Evolutionary conservation across 2,888 invertebrate species (phyloP), one percentile per base, ranked within the genome.

Genomic region (Nematopogon swammerdamellus): DNA sequence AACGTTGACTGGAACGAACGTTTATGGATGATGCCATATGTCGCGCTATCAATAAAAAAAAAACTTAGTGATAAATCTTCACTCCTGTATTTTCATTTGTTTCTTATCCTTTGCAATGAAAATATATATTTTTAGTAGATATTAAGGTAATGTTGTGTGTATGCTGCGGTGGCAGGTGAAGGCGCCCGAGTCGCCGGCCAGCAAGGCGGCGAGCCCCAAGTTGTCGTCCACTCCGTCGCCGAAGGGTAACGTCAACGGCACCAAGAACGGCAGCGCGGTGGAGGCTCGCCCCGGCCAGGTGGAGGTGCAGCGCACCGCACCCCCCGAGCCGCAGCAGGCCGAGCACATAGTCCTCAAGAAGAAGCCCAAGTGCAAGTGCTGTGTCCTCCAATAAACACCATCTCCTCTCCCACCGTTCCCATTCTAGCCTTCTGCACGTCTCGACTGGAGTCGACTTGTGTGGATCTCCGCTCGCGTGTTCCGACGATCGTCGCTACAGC

Each of bases 341-440:
- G 95, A 95, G 73, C 93, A 91, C 73, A 92, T 95, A 65, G 90
- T 91, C 68, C 86, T 95, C 68, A 94, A 95, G 84, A 95, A 95
- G 85, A 95, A 94, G 82, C 92, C 91, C 76, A 94, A 93, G 82
- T 94, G 94, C 86, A 90, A 92, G 74, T 95, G 95, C 84, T 95
- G 95, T 84, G 91, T 91, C 70, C 84, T 94, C 71, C 93, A 94
- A 87, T 94, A 92, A 85, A 47, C 18, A 30, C 17, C 16, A n/a
- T n/a, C 42, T 10, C 17, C 44, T 44, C 8, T 11, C 8, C 11
- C 11, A 44, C 30, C 8, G 14, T 10, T 10, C 30, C 14, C 10
- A 14, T 14, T 30, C 8, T 30, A 10, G 30, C 30, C 14, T 10
- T 10, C 14, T 30, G 10, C 14, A 30, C 30, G 10, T 10, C 8